phyloP scores from a whole-genome alignment of 2,888 invertebrate species.

The Machimus atricapillus region DNA sequence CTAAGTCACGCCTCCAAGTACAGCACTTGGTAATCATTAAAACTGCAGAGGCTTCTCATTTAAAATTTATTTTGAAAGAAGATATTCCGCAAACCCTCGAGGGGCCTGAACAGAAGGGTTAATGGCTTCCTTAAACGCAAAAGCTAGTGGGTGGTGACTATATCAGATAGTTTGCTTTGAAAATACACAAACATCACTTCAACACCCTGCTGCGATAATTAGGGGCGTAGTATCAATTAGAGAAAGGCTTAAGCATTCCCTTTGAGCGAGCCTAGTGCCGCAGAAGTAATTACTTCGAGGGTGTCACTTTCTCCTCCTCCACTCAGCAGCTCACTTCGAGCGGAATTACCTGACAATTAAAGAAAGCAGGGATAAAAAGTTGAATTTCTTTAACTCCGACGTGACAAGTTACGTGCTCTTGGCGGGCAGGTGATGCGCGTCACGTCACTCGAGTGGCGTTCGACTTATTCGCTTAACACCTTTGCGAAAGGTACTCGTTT shows the following conservation, averaged over 20 bases:
- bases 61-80: not conserved
- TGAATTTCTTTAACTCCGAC: not conserved
- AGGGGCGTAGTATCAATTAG: constrained; percentile 38
- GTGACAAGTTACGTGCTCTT: not conserved
- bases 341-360: not conserved
- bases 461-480: not conserved
- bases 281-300: constrained; percentile 1
- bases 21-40: not conserved
- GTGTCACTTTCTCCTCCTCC: not conserved
- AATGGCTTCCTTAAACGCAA: constrained; percentile 37
- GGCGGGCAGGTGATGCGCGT: constrained; percentile 17
- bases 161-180: constrained; percentile 29
- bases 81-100: not conserved
- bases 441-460: not conserved
- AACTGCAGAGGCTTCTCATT: not conserved
- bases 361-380: not conserved
- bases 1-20: not conserved
- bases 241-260: constrained; percentile 31
- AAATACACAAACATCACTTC: constrained; percentile 35
- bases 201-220: constrained; percentile 38
- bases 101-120: constrained; percentile 19
- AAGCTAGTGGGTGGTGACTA: not conserved
- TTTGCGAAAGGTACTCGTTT: not conserved
- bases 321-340: not conserved
- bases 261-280: constrained; percentile 15